phyloP scores from a whole-genome alignment of 2,113 vertebrate genomes.

The Montifringilla adamsi region DNA sequence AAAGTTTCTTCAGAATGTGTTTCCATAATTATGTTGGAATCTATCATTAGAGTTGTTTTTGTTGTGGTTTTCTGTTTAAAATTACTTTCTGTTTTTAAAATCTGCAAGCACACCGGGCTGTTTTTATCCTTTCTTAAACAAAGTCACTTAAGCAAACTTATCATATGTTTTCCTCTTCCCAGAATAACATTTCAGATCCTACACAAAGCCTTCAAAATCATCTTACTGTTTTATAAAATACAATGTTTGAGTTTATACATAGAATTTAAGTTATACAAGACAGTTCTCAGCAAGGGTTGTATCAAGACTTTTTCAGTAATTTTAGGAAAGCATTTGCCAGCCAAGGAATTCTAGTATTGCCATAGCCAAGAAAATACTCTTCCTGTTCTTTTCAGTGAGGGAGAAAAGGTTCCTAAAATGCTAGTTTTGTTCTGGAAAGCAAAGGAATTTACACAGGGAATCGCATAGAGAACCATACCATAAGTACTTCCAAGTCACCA shows the following conservation, averaged over 20 bases:
- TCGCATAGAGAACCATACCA: not conserved
- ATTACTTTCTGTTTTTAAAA: slow-evolving; percentile 74
- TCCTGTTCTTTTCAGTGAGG: not conserved
- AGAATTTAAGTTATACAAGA: slow-evolving; percentile 45
- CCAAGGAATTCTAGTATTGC: not conserved
- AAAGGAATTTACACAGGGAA: not conserved
- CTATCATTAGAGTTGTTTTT: slow-evolving; percentile 74
- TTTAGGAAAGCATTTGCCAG: slow-evolving; percentile 41
- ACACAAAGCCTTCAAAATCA: slow-evolving; percentile 64
- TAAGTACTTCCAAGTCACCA: not conserved
- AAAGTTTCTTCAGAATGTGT: slow-evolving; percentile 56
- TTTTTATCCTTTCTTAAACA: slow-evolving; percentile 70
- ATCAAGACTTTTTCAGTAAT: slow-evolving; percentile 50
- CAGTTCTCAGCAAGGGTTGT: slow-evolving; percentile 39
- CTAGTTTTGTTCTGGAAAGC: not conserved
- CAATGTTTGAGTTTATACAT: slow-evolving; percentile 55
- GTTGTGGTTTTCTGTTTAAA: slow-evolving; percentile 75
- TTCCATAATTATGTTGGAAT: slow-evolving; percentile 70
- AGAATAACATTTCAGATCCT: slow-evolving; percentile 70
- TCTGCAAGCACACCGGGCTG: slow-evolving; percentile 57
- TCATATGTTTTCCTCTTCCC: slow-evolving; percentile 69
- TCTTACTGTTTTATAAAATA: slow-evolving; percentile 57
- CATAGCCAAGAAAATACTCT: slow-evolving; percentile 22
- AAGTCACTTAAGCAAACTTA: slow-evolving; percentile 73
- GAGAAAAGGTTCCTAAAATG: not conserved